Evolutionary conservation across 2,888 invertebrate species (phyloP).

Genomic region (Dichetophora obliterata): DNA sequence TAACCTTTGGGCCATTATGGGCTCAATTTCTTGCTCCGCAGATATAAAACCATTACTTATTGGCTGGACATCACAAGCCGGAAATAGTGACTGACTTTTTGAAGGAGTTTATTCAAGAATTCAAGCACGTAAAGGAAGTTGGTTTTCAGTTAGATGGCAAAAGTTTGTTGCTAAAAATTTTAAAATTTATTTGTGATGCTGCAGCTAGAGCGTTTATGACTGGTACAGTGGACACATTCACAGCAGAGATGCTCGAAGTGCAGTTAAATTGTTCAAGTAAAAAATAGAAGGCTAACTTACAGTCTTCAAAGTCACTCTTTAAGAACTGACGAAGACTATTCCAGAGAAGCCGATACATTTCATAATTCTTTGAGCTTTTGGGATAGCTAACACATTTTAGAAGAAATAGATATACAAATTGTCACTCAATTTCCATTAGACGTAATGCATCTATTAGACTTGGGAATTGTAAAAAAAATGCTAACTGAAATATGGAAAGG

Average conservation of each 20-base stretch:
- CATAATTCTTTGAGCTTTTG: neutral
- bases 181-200: too few relatives aligned
- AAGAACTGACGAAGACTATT: slow-evolving; percentile 1
- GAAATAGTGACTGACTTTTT: too few relatives aligned
- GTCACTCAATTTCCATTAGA: neutral
- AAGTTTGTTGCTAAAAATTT: too few relatives aligned
- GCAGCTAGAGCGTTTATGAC: neutral
- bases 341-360: slow-evolving; percentile 2
- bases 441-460: slow-evolving; percentile 12
- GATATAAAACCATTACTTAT: too few relatives aligned
- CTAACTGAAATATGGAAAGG: slow-evolving; percentile 23
- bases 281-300: neutral
- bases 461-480: slow-evolving; percentile 3
- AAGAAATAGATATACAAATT: slow-evolving; percentile 4
- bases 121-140: too few relatives aligned
- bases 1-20: slow-evolving; percentile 37
- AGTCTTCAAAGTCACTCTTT: slow-evolving; percentile 1
- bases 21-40: neutral
- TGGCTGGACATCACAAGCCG: neutral
- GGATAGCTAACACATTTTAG: neutral
- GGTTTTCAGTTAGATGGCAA: too few relatives aligned
- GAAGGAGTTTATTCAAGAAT: neutral
- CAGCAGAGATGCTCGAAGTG: slow-evolving; percentile 9
- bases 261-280: slow-evolving; percentile 10
- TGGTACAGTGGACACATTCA: neutral